Evolutionary conservation across 1,140 invertebrate species (phyloP).

Genomic region (Helicoverpa zea): DNA sequence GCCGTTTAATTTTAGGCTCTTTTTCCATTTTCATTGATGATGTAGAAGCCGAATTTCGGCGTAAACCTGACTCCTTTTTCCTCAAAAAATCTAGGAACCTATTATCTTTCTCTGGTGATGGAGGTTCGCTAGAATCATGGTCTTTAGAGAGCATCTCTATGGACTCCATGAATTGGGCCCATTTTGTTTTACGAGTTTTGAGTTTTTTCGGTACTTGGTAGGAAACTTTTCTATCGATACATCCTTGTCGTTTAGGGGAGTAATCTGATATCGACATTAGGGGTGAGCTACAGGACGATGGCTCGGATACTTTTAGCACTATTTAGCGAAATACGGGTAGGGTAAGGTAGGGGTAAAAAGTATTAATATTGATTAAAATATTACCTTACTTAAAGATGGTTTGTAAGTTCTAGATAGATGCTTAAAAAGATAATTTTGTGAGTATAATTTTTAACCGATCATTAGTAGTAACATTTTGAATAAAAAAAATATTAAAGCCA

Average conservation of each 20-base stretch:
- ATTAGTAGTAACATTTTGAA: not conserved
- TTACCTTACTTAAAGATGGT: constrained; percentile 26
- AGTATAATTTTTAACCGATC: constrained; percentile 1
- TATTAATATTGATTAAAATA: constrained; percentile 6
- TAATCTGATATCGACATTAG: constrained; percentile 64
- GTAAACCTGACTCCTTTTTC: constrained; percentile 56
- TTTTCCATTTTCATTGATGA: constrained; percentile 46
- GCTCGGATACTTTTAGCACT: constrained; percentile 60
- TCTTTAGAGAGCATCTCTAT: constrained; percentile 61
- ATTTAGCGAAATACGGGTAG: constrained; percentile 50
- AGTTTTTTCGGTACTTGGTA: constrained; percentile 44
- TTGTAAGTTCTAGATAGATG: not conserved
- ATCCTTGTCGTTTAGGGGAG: constrained; percentile 54
- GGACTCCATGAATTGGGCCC: constrained; percentile 66
- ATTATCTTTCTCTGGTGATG: constrained; percentile 57
- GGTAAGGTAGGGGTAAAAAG: not conserved
- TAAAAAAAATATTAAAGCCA: no score
- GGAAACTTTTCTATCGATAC: constrained; percentile 33
- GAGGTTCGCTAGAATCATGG: constrained; percentile 52
- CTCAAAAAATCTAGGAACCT: constrained; percentile 61
- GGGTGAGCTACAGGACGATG: constrained; percentile 57
- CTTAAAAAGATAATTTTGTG: constrained; percentile 4
- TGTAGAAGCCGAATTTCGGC: constrained; percentile 50
- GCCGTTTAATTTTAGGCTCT: constrained; percentile 13
- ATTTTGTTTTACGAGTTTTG: constrained; percentile 59